phyloP scores from a whole-genome alignment of 2,797 vertebrate species.

The Pygocentrus nattereri region DNA sequence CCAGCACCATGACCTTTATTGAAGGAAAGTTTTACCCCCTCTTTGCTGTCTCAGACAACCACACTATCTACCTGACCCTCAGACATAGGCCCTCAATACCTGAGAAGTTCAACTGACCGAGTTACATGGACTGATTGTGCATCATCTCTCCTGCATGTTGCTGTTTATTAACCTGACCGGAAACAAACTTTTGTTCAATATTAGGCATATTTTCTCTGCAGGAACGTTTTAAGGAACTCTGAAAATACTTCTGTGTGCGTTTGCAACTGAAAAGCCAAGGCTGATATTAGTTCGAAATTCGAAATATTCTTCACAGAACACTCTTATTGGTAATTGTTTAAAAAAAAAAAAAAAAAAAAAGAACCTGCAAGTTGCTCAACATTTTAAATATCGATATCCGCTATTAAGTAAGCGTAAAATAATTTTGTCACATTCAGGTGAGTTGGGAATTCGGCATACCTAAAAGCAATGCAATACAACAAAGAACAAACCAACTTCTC shows the following conservation, averaged over 20 bases:
- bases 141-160: no score
- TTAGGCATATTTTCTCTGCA: background rate
- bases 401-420: background rate
- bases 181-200: background rate
- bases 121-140: background rate
- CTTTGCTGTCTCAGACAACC: constrained; percentile 20
- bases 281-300: no score
- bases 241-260: background rate
- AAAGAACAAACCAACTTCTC: no score
- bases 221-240: background rate
- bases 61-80: constrained; percentile 28
- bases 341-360: no score
- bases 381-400: background rate
- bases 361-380: no score
- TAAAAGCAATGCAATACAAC: background rate
- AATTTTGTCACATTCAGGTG: background rate
- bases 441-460: background rate
- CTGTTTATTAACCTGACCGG: no score
- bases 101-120: background rate
- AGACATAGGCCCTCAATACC: background rate
- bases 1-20: constrained; percentile 78
- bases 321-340: no score
- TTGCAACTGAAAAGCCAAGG: background rate
- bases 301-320: no score
- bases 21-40: constrained; percentile 60